These are phyloP conservation scores for Ecliptopera silaceata DNA, from an alignment of 2,888 invertebrate genomes.

Conservation along the genomic window DNA sequence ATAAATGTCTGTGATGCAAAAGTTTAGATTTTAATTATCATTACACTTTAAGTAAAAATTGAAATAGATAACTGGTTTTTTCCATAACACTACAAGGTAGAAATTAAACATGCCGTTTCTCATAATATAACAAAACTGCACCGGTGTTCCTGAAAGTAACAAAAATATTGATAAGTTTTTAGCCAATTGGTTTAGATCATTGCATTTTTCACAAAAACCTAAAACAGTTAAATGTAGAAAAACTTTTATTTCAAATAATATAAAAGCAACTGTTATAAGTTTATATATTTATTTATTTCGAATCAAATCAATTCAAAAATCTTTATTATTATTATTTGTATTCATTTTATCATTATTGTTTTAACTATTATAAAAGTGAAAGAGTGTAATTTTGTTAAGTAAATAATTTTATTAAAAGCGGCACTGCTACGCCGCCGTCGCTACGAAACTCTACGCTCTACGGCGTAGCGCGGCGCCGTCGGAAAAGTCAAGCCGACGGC, in stretches of 20 bases:
- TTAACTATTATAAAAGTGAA: background rate
- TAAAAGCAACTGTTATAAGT: no score
- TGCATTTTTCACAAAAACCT: constrained; percentile 10
- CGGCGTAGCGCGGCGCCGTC: constrained; percentile 5
- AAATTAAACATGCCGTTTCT: background rate
- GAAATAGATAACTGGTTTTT: no score
- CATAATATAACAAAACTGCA: background rate
- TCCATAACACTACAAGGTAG: background rate
- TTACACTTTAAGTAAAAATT: no score
- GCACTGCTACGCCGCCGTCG: constrained; percentile 1
- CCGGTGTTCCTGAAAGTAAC: constrained; percentile 8
- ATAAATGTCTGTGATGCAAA: no score
- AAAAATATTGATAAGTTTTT: background rate
- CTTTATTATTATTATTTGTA: no score
- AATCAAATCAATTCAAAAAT: no score
- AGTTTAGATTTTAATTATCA: no score
- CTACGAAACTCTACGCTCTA: constrained; percentile 1
- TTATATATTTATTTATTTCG: no score
- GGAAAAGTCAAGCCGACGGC: background rate
- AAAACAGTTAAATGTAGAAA: background rate
- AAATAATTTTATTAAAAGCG: no score
- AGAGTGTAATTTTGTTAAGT: no score
- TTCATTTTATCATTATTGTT: background rate
- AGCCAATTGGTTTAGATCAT: constrained; percentile 7
- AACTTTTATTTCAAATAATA: no score